These are phyloP conservation scores for Lathamus discolor DNA, from an alignment of 2,113 vertebrate species.

Conservation along the genomic window DNA sequence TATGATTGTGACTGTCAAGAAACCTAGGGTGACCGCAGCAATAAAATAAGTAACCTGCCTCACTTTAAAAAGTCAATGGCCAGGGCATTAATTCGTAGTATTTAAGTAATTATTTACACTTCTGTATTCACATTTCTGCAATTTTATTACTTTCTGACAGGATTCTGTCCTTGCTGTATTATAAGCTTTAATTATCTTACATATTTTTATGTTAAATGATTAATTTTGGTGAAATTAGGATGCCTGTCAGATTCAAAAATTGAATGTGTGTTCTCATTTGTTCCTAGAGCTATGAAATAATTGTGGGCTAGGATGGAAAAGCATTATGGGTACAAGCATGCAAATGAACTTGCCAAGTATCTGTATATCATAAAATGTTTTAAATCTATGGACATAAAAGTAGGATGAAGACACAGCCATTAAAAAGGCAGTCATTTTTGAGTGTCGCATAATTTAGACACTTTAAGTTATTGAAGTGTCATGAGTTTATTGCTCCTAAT, in stretches of 20 bases:
- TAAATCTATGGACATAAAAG: slow-evolving; percentile 56
- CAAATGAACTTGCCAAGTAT: slow-evolving; percentile 24
- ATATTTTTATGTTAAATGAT: background rate
- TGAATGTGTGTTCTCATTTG: background rate
- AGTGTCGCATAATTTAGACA: slow-evolving; percentile 70
- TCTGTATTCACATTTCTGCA: background rate
- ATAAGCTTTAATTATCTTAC: background rate
- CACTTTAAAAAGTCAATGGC: slow-evolving; percentile 12
- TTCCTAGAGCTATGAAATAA: background rate
- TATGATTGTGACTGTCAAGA: slow-evolving; percentile 48
- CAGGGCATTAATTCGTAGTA: background rate
- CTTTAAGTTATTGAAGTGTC: slow-evolving; percentile 69
- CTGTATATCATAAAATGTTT: slow-evolving; percentile 43
- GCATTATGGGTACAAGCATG: background rate
- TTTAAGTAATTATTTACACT: slow-evolving; percentile 33
- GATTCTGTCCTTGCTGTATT: background rate
- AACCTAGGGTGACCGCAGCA: slow-evolving; percentile 45
- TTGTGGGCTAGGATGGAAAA: background rate
- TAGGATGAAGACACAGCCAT: slow-evolving; percentile 39
- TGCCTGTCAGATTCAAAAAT: background rate
- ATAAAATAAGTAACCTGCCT: slow-evolving; percentile 62
- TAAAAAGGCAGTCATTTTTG: slow-evolving; percentile 68
- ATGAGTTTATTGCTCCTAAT: slow-evolving; percentile 65
- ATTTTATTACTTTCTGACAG: background rate
- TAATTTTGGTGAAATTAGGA: background rate